Base-by-base conservation (phyloP, 2,888 invertebrate species). In the Dastarcus helophoroides region DNA sequence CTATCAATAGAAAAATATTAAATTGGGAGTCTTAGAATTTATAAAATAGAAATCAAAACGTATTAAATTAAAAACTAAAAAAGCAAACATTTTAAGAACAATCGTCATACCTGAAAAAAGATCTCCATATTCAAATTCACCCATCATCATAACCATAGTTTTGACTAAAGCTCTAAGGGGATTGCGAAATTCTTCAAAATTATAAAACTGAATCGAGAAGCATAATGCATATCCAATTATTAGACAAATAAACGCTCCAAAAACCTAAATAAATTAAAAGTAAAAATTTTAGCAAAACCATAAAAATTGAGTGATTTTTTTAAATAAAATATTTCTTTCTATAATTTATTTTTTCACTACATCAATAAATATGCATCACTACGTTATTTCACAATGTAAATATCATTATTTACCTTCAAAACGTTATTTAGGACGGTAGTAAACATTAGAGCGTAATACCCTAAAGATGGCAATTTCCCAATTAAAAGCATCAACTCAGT, bases 141-240 rank as follows among this genome's bases (percentile, higher is more conserved):
- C 71, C 52, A 66, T 67, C 69, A 71, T 70, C 70, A 71, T 71
- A 19, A 70, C 69, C 21, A 65, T 53, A 10, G 68, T 70, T 43
- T 65, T 66, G 17, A 69, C 57, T 21, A 69, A 36, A 4, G 64
- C 51, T 10, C 53, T 48, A 51, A 60, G 58, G 1, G 62, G 61
- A 44, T 60, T 50, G 6, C 43, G 41, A 36, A 67, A 68, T 42
- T 62, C 53, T 13, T 54, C 50, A 28, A 53, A 53, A 36, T 51
- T 54, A 37, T 63, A 59, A 43, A 70, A 70, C 41, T 69, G 60
- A 30, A 71, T 60, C 15, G 62, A 61, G 47, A 70, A 71, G 46
- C 68, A 68, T 29, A 71, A 49, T 17, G 68, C 64, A 47, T 70
- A 71, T 33, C 68, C 71, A 33, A 70, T 52, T 33, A 71, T 58